Conservation (phyloP, 2,888 invertebrate genomes). For the Druceiella hillmani region DNA sequence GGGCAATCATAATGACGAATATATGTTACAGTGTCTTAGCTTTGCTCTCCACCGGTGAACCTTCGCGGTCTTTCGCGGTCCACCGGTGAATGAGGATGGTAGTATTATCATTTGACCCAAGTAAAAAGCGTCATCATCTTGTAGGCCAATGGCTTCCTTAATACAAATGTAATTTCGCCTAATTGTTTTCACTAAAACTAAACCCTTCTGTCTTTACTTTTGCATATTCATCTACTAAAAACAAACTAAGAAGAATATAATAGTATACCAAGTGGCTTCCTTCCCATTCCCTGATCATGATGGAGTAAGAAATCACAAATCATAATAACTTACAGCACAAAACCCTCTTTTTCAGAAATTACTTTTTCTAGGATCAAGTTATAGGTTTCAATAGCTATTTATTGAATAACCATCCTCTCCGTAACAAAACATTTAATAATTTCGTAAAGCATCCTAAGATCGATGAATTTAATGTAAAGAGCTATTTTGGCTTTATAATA, state of each 20-base stretch:
- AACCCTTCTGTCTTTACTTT: background rate
- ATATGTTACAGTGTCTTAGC: background rate
- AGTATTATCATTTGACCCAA: background rate
- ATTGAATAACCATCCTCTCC: conserved; percentile 1
- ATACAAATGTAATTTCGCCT: background rate
- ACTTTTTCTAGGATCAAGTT: no score
- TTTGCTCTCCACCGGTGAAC: background rate
- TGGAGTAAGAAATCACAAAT: background rate
- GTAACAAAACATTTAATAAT: background rate
- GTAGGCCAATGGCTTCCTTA: background rate
- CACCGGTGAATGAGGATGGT: background rate
- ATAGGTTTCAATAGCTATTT: no score
- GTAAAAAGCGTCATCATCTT: background rate
- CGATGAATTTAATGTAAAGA: background rate
- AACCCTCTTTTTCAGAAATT: no score
- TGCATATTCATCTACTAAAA: background rate
- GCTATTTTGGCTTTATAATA: background rate
- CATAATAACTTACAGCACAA: background rate
- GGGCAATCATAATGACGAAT: background rate
- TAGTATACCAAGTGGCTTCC: background rate
- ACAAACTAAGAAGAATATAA: background rate
- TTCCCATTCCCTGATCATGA: conserved; percentile 1
- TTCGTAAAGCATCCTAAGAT: background rate
- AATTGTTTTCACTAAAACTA: background rate
- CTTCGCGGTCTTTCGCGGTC: background rate